Evolutionary conservation across 2,797 vertebrate species (phyloP).

Genomic region (Coreius guichenoti): DNA sequence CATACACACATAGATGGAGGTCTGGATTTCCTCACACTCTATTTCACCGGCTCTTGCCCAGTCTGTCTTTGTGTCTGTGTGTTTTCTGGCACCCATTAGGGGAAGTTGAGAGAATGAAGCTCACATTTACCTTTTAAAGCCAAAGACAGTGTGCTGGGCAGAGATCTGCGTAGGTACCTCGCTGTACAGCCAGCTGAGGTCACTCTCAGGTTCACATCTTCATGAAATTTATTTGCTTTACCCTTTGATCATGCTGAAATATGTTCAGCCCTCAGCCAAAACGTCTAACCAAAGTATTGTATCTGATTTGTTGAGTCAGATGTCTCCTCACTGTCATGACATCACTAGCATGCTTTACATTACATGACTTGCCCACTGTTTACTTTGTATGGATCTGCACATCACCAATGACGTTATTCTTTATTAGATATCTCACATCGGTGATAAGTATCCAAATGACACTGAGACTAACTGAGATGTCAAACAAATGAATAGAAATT

Average conservation of each 20-base stretch:
- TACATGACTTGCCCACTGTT: slow-evolving; percentile 19
- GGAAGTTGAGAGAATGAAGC: slow-evolving; percentile 41
- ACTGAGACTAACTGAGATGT: slow-evolving; percentile 22
- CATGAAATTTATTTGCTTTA: slow-evolving; percentile 40
- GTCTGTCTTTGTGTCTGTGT: slow-evolving; percentile 38
- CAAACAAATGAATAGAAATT: slow-evolving; percentile 35
- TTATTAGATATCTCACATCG: background rate
- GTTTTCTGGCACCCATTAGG: slow-evolving; percentile 57
- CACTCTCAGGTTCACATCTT: slow-evolving; percentile 11
- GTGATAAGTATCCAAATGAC: slow-evolving; percentile 39
- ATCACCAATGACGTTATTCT: slow-evolving; percentile 3
- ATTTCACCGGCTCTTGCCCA: slow-evolving; percentile 32
- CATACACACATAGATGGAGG: background rate
- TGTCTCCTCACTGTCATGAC: slow-evolving; percentile 17
- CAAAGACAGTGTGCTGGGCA: slow-evolving; percentile 49
- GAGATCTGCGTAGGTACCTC: slow-evolving; percentile 6
- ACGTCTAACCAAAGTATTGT: background rate
- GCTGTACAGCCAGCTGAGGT: background rate
- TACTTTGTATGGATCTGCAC: slow-evolving; percentile 21
- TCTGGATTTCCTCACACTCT: slow-evolving; percentile 57
- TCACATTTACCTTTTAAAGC: slow-evolving; percentile 66
- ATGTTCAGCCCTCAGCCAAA: background rate
- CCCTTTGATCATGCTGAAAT: slow-evolving; percentile 27
- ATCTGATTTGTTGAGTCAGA: slow-evolving; percentile 19
- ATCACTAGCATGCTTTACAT: slow-evolving; percentile 9